These are phyloP conservation scores for Hybognathus amarus DNA, from an alignment of 2,797 vertebrate genomes.

Conservation along the genomic window DNA sequence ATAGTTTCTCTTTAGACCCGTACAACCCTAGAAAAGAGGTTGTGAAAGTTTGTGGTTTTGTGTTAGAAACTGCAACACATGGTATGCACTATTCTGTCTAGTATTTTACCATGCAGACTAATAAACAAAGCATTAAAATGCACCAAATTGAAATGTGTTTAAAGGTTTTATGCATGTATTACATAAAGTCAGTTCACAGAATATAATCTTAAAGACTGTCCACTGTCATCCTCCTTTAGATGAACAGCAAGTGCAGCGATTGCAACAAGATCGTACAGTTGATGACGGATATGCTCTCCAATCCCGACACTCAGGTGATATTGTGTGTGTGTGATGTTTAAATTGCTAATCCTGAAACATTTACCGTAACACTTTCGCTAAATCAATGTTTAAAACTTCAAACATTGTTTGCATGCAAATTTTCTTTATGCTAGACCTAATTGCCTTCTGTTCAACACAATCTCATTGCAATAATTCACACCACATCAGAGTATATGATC, in stretches of 20 bases:
- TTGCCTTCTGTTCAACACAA: neutral
- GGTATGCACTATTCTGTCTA: too few species aligned
- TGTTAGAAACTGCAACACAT: neutral
- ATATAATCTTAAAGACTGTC: neutral
- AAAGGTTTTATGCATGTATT: neutral
- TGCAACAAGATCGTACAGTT: slow-evolving; percentile 71
- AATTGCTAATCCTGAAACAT: neutral
- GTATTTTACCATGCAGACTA: neutral
- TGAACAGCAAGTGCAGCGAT: slow-evolving; percentile 66
- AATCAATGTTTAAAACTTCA: neutral
- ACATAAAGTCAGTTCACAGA: neutral
- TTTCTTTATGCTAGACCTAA: neutral
- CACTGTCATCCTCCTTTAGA: slow-evolving; percentile 52
- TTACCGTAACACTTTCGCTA: too few species aligned
- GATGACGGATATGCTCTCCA: slow-evolving; percentile 70
- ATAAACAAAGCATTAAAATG: neutral
- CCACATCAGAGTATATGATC: neutral
- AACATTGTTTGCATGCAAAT: neutral
- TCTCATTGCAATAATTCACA: neutral
- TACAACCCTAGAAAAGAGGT: slow-evolving; percentile 5
- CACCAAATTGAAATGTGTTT: neutral
- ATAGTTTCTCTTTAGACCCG: neutral
- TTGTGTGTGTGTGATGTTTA: neutral
- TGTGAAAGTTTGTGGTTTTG: slow-evolving; percentile 38
- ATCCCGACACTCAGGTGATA: slow-evolving; percentile 68